Conservation (phyloP, 1,140 invertebrate genomes). For the Tetramorium alpestre region DNA sequence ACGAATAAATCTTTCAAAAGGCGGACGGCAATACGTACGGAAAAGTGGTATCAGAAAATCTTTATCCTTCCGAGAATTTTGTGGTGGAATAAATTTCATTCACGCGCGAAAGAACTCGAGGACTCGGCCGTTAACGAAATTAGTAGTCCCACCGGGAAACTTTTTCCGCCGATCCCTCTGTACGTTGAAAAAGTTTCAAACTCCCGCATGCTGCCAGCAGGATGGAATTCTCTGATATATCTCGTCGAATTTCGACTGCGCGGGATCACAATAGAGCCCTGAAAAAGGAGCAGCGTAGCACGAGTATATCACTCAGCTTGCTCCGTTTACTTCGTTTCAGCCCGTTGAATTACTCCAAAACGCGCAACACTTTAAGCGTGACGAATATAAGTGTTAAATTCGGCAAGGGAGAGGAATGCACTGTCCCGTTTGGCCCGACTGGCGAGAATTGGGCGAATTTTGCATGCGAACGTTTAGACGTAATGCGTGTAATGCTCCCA, state of each 20-base stretch:
- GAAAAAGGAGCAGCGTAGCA: slow-evolving; percentile 40
- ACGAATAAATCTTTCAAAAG: not conserved
- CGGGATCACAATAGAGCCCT: slow-evolving; percentile 49
- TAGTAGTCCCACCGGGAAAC: slow-evolving; percentile 33
- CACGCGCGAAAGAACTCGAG: slow-evolving; percentile 30
- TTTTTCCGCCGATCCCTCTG: slow-evolving; percentile 34
- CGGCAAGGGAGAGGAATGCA: not conserved
- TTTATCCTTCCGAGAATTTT: not conserved
- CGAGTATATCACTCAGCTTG: slow-evolving; percentile 58
- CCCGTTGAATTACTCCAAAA: slow-evolving; percentile 55
- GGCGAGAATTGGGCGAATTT: not conserved
- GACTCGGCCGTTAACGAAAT: slow-evolving; percentile 53
- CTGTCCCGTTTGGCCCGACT: not conserved
- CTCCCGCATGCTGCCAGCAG: slow-evolving; percentile 26
- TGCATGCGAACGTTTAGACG: not conserved
- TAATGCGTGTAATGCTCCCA: not conserved
- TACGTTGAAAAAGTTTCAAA: slow-evolving; percentile 43
- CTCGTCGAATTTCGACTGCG: slow-evolving; percentile 46
- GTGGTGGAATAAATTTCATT: slow-evolving; percentile 52
- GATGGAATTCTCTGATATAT: slow-evolving; percentile 45
- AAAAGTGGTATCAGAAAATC: not conserved
- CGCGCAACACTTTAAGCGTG: slow-evolving; percentile 36
- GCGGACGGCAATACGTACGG: too few relatives aligned
- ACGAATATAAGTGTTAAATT: slow-evolving; percentile 32
- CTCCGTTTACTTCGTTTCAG: slow-evolving; percentile 59